phyloP scores from a whole-genome alignment of 2,888 invertebrate genomes.

The Cinara cedri region DNA sequence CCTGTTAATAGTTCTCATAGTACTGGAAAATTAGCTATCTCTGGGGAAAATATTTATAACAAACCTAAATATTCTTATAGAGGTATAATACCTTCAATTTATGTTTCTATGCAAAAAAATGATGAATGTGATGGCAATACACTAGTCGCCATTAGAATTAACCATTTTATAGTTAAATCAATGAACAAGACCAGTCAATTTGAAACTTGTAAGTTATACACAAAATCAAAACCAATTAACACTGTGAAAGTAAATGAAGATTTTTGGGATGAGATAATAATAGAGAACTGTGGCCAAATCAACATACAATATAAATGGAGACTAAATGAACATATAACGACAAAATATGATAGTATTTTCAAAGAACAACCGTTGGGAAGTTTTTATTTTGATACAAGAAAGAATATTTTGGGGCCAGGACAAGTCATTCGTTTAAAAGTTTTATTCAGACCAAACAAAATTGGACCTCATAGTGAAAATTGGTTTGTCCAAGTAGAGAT shows the following conservation, averaged over 20 bases:
- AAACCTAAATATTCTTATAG: background rate
- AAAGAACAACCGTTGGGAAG: background rate
- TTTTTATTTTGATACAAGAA: conserved; percentile 43
- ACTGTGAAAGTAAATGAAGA: conserved; percentile 2
- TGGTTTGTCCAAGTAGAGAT: conserved; percentile 24
- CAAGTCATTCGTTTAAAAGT: conserved; percentile 24
- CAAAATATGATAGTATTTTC: conserved; percentile 4
- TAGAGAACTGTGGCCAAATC: conserved; percentile 39
- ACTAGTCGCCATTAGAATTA: background rate
- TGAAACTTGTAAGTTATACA: background rate
- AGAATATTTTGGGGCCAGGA: conserved; percentile 30
- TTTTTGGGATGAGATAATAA: conserved; percentile 17
- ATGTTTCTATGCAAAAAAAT: background rate
- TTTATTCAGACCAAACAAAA: conserved; percentile 23
- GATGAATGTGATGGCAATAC: background rate
- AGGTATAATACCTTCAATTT: conserved; percentile 11
- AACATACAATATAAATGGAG: conserved; percentile 27
- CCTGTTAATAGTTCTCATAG: conserved; percentile 9
- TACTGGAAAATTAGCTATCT: conserved; percentile 24
- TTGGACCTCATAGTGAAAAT: conserved; percentile 6
- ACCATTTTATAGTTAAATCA: conserved; percentile 11
- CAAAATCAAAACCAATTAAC: background rate
- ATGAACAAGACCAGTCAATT: background rate
- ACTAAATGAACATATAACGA: background rate
- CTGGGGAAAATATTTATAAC: conserved; percentile 25